These are phyloP conservation scores for Buphagus erythrorhynchus DNA, from an alignment of 2,797 vertebrate genomes.

Conservation along the genomic window DNA sequence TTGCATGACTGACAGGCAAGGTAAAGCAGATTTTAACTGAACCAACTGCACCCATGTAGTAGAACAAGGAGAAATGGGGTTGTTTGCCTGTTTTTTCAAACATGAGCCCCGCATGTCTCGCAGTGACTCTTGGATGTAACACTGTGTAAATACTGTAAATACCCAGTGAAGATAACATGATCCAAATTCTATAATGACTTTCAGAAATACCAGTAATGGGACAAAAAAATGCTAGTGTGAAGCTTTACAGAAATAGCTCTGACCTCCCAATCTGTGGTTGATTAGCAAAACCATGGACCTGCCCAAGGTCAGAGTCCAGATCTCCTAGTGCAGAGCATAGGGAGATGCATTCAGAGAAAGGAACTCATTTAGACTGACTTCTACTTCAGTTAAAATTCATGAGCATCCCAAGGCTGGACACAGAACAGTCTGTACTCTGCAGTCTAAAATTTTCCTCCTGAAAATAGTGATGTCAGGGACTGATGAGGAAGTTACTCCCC, in stretches of 20 bases:
- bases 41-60: background rate
- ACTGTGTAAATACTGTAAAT: background rate
- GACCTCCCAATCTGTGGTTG: background rate
- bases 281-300: background rate
- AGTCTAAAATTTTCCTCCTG: background rate
- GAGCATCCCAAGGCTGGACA: background rate
- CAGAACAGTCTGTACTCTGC: background rate
- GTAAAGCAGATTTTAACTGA: background rate
- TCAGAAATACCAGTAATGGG: background rate
- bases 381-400: background rate
- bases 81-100: background rate
- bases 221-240: background rate
- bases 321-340: background rate
- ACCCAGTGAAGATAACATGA: background rate
- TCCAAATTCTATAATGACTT: background rate
- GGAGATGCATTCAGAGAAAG: background rate
- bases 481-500: background rate
- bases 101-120: accelerated
- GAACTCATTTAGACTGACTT: background rate
- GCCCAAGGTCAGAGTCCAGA: no score
- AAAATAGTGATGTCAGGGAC: background rate
- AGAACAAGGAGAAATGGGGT: background rate
- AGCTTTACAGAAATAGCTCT: background rate
- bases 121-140: background rate
- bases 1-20: background rate